Conservation (phyloP, 1,140 invertebrate genomes). For the Papilio helenus region DNA sequence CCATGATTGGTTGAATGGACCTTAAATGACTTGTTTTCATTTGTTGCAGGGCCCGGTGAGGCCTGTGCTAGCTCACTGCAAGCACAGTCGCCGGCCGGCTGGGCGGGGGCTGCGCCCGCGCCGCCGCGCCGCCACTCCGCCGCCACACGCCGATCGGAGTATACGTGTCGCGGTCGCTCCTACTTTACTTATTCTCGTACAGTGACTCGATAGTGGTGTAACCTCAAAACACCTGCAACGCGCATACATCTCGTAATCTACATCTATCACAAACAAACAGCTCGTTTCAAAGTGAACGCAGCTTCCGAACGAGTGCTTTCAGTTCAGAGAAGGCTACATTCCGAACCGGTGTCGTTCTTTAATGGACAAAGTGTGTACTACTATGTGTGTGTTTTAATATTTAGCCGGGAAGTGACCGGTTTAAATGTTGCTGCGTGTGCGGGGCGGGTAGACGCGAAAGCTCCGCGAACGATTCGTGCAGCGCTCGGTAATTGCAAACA, state of each 20-base stretch:
- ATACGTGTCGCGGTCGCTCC: constrained; percentile 42
- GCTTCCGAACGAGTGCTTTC: constrained; percentile 61
- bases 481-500: constrained; percentile 39
- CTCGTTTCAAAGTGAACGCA: constrained; percentile 23
- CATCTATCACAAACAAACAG: constrained; percentile 55
- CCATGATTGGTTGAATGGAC: constrained; percentile 5
- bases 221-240: constrained; percentile 47
- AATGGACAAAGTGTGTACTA: constrained; percentile 76
- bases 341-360: constrained; percentile 80
- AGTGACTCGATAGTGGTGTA: constrained; percentile 55
- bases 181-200: constrained; percentile 42
- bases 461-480: constrained; percentile 50
- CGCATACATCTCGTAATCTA: constrained; percentile 43
- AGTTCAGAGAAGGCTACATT: constrained; percentile 77
- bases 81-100: constrained; percentile 17
- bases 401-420: constrained; percentile 66
- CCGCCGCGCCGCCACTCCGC: constrained; percentile 56
- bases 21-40: constrained; percentile 22
- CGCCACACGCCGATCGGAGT: constrained; percentile 44
- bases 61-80: background rate
- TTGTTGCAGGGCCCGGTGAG: constrained; percentile 22
- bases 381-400: constrained; percentile 67
- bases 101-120: constrained; percentile 42
- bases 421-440: constrained; percentile 49
- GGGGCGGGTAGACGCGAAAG: constrained; percentile 45